Evolutionary conservation across 2,888 invertebrate species (phyloP), one percentile per base, ranked within the genome.

Genomic region (Cremastinae sp.): DNA sequence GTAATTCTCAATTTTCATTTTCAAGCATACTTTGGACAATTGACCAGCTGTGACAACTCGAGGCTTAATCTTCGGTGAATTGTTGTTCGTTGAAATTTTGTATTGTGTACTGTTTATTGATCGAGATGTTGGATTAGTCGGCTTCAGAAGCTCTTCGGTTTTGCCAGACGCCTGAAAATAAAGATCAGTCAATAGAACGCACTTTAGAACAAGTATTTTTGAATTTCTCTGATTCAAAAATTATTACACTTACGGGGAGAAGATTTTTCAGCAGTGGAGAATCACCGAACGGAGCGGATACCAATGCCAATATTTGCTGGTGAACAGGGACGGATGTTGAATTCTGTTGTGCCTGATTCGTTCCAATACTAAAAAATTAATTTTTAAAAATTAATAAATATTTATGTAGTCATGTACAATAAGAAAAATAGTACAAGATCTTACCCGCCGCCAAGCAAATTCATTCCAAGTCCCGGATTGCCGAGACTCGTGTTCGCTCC

Each of bases 201-300:
- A 70, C 10, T 73, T n/a, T 41, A 4, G 5, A 14, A 18, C 28
- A 53, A 20, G 53, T 62, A n/a, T n/a, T n/a, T n/a, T n/a, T n/a
- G n/a, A n/a, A n/a, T n/a, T n/a, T n/a, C n/a, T n/a, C n/a, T n/a
- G 28, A 28, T 28, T 3, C 2, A 28, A 28, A 28, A 28, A 18
- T 0, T 41, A 59, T 12, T 62, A 45, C 61, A 84, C 85, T 86
- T 83, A 90, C 90, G 1, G 90, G 90, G 14, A 90, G 79, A 0
- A 96, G 88, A 85, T 96, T 95, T 84, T 95, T 95, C 88, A 96
- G 94, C 0, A 98, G 92, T 0, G 96, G 95, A 38, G 95, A 95
- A 87, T 97, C 96, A 0, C 97, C 97, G 85, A 96, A 98, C 0
- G 97, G 97, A 0, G 95, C 92, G 0, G 95, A 93, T 0, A 95